phyloP scores from a whole-genome alignment of 2,797 vertebrate genomes.

The Xenopus petersii region DNA sequence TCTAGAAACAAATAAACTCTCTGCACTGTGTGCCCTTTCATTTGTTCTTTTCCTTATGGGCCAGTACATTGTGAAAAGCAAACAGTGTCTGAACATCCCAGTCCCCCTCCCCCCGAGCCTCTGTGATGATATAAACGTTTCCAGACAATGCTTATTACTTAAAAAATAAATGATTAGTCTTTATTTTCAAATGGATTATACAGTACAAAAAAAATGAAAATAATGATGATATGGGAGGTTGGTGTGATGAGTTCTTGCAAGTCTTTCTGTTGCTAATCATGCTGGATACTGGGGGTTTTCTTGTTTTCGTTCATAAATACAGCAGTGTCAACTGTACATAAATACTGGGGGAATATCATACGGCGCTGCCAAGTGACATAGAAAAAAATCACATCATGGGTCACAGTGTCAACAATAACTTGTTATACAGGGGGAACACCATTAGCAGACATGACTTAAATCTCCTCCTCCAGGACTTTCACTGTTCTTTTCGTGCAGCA shows the following conservation, averaged over 20 bases:
- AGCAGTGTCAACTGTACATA: constrained; percentile 23
- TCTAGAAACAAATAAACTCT: too few relatives aligned
- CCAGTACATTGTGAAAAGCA: too few relatives aligned
- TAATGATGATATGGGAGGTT: background rate
- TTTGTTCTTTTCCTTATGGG: too few relatives aligned
- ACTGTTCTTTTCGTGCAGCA: constrained; percentile 30
- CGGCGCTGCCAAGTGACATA: too few relatives aligned
- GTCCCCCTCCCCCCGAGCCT: too few relatives aligned
- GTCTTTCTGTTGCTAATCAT: constrained; percentile 32
- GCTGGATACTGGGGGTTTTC: constrained; percentile 14
- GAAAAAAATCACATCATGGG: constrained; percentile 16
- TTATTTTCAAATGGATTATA: constrained; percentile 39
- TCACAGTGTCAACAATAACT: background rate
- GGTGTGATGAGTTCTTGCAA: background rate
- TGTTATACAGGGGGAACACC: background rate
- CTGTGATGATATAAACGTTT: too few relatives aligned
- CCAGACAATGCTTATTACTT: too few relatives aligned
- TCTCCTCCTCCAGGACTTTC: constrained; percentile 1
- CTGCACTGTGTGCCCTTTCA: too few relatives aligned
- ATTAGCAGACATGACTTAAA: constrained; percentile 4
- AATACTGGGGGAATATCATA: constrained; percentile 23
- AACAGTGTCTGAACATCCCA: too few relatives aligned
- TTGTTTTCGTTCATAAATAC: background rate
- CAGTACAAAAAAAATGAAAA: constrained; percentile 22
- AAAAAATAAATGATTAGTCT: constrained; percentile 45